Conservation (phyloP, 1,140 invertebrate species). For the Chymomyza costata region DNA sequence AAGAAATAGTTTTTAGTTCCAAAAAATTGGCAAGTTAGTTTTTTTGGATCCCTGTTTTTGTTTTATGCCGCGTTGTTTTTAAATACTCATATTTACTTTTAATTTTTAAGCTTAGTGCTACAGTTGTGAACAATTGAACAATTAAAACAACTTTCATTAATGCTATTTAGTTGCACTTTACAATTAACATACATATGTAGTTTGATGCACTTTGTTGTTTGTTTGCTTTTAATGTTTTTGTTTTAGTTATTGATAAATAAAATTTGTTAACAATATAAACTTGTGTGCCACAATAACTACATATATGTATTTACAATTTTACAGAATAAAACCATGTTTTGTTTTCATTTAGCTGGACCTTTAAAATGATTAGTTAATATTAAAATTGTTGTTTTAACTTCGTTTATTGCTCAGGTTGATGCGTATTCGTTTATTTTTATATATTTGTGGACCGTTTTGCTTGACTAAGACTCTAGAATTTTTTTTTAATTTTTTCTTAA, state of each 20-base stretch:
- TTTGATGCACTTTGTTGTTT: too few species aligned
- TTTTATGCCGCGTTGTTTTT: too few species aligned
- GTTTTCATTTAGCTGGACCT: neutral
- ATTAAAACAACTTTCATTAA: neutral
- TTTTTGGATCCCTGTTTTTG: too few species aligned
- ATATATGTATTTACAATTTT: conserved; percentile 33
- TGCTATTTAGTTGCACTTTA: conserved; percentile 1
- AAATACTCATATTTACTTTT: too few species aligned
- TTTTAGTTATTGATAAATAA: too few species aligned
- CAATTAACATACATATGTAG: neutral
- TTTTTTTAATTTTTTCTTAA: too few species aligned
- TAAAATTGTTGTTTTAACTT: too few species aligned
- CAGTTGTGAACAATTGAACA: conserved; percentile 47
- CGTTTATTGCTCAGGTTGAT: conserved; percentile 24
- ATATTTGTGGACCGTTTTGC: conserved; percentile 39
- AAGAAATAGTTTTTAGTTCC: too few species aligned
- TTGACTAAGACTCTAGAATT: conserved; percentile 25
- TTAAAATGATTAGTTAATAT: conserved; percentile 24
- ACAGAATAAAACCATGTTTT: conserved; percentile 3
- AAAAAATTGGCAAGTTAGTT: too few species aligned
- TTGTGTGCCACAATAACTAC: conserved; percentile 28
- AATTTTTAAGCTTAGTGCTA: conserved; percentile 1
- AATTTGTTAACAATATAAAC: conserved; percentile 33
- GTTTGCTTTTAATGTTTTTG: too few species aligned
- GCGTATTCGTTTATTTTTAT: neutral